Evolutionary conservation across 2,113 vertebrate species (phyloP).

Genomic region (Artemisiospiza belli): DNA sequence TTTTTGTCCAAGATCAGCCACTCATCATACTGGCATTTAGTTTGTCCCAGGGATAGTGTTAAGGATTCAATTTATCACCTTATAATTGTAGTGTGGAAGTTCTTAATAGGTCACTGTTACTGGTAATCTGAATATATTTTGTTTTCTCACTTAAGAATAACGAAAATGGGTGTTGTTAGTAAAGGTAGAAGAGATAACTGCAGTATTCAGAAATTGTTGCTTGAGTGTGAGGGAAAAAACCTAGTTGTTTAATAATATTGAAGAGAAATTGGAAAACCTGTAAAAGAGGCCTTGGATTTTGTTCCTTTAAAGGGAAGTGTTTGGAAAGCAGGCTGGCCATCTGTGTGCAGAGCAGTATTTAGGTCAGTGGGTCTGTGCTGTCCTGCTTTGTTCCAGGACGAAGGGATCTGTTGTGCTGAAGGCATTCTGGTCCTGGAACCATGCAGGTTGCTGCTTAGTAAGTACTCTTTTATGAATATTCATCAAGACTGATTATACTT

Average conservation of each 20-base stretch:
- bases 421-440: conserved; percentile 1
- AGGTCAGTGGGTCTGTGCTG: conserved; percentile 64
- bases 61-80: background rate
- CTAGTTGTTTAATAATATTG: background rate
- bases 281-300: background rate
- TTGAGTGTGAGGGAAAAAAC: background rate
- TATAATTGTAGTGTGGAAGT: background rate
- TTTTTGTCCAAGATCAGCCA: background rate
- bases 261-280: background rate
- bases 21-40: background rate
- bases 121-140: background rate
- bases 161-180: background rate
- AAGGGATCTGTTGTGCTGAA: conserved; percentile 18
- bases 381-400: conserved; percentile 15
- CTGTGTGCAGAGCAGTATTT: conserved; percentile 54
- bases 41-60: background rate
- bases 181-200: background rate
- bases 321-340: conserved; percentile 28
- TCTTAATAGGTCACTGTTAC: background rate
- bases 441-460: background rate
- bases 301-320: conserved; percentile 3
- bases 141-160: background rate
- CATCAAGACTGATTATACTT: background rate
- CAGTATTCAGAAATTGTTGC: background rate
- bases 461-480: background rate